Conservation (phyloP, 2,888 invertebrate species). For the Sicus ferrugineus region DNA sequence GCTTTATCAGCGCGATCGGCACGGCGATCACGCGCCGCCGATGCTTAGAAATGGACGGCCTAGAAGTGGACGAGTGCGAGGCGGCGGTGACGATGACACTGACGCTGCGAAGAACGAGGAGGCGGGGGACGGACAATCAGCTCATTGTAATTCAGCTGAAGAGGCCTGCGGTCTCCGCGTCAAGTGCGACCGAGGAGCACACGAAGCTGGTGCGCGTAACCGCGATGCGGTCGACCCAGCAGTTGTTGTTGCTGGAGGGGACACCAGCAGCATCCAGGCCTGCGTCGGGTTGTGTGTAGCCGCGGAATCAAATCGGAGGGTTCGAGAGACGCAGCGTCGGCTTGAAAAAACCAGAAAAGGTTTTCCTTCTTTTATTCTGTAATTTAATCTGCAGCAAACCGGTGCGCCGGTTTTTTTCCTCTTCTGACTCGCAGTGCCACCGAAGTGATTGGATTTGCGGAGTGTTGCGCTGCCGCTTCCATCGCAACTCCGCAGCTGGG, state of each 20-base stretch:
- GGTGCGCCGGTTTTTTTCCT: conserved; percentile 1
- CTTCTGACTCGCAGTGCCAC: background rate
- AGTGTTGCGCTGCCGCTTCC: background rate
- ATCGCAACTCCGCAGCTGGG: too few relatives aligned
- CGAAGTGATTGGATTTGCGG: conserved; percentile 6
- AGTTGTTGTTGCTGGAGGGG: background rate
- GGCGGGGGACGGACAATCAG: background rate
- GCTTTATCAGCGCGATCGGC: conserved; percentile 15
- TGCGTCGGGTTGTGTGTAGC: background rate
- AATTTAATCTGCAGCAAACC: conserved; percentile 26
- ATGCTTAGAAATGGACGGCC: background rate
- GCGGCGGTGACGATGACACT: background rate
- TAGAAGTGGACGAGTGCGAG: background rate
- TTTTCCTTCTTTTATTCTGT: conserved; percentile 6
- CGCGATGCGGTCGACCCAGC: background rate
- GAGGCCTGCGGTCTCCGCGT: conserved; percentile 24
- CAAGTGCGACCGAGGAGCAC: background rate
- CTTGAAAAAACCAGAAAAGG: background rate
- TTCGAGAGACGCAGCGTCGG: too few relatives aligned
- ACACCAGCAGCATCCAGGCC: background rate
- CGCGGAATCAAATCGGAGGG: background rate
- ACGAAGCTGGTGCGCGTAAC: background rate
- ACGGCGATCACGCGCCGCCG: background rate
- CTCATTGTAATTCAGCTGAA: conserved; percentile 28
- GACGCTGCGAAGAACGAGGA: background rate